Conservation (phyloP, 2,888 invertebrate species). For the Cylindroiulus punctatus region DNA sequence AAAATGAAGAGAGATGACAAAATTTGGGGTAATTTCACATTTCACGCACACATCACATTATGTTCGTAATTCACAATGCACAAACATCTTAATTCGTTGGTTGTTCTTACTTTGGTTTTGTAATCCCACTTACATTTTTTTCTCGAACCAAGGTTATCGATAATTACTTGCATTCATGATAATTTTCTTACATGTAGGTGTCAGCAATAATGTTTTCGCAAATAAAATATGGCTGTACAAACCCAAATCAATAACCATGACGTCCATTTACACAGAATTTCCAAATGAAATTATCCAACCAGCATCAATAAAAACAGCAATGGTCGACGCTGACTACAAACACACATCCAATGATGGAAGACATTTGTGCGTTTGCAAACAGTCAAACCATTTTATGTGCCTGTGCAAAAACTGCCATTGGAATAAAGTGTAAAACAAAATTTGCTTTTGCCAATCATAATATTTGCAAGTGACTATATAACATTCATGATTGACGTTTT, state of each 20-base stretch:
- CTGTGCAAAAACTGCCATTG: neutral
- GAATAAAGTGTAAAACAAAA: neutral
- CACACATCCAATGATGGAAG: neutral
- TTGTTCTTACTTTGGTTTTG: no score
- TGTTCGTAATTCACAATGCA: neutral
- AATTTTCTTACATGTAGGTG: neutral
- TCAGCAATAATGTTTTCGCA: neutral
- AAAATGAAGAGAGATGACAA: neutral
- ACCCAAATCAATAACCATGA: slow-evolving; percentile 33
- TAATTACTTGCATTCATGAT: neutral
- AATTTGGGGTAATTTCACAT: neutral
- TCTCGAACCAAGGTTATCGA: neutral
- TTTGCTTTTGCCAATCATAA: neutral
- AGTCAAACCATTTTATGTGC: neutral
- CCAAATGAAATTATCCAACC: neutral
- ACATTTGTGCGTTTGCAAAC: neutral
- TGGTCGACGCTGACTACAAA: neutral
- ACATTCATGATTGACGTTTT: neutral
- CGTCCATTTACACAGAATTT: slow-evolving; percentile 20
- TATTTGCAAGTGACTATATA: neutral
- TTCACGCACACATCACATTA: neutral
- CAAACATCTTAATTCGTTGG: neutral
- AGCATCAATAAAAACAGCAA: neutral
- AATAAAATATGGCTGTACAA: slow-evolving; percentile 15
- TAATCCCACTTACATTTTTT: neutral